Evolutionary conservation across 1,140 invertebrate species (phyloP), one percentile per base, ranked within the genome.

Genomic region (Bacillus rossius): DNA sequence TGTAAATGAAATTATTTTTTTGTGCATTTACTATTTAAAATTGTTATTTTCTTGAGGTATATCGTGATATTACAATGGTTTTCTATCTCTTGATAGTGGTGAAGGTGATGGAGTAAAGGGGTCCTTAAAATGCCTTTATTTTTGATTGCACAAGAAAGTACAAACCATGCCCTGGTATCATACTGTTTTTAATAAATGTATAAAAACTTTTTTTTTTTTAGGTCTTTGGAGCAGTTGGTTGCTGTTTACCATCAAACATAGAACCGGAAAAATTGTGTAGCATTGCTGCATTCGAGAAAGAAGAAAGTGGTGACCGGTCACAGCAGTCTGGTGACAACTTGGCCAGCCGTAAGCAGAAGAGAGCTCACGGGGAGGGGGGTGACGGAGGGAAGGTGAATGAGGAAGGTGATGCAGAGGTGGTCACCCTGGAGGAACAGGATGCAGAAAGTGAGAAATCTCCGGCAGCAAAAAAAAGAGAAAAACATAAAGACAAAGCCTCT

Each of bases 261-360:
- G 75, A 82, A 57, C 87, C 88, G 1, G 78, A 81, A 47, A 76
- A 85, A 8, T 70, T 90, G 8, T 75, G 81, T 59, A 87, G 84
- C 69, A 81, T 87, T 55, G 17, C 17, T 55, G 64, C 8, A 20
- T 50, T n/a, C 17, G 52, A 56, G 34, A 26, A 8, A 41, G 54
- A 50, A 45, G 41, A 34, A 8, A 41, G 42, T 20, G 7, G 8
- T 40, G 37, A 57, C 13, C 17, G 8, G 14, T 26, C 14, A 10
- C 20, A 43, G 13, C 45, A 7, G 16, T 34, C 20, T n/a, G 26
- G 2, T 23, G 16, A 34, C 29, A 34, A 34, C 29, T 7, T 34
- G 4, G 29, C 29, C 10, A 34, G 29, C 10, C 10, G 10, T 1
- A 19, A 2, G 3, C 48, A 14, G 16, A 8, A 50, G 48, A 50